phyloP scores from a whole-genome alignment of 2,113 vertebrate genomes.

The Bettongia penicillata region DNA sequence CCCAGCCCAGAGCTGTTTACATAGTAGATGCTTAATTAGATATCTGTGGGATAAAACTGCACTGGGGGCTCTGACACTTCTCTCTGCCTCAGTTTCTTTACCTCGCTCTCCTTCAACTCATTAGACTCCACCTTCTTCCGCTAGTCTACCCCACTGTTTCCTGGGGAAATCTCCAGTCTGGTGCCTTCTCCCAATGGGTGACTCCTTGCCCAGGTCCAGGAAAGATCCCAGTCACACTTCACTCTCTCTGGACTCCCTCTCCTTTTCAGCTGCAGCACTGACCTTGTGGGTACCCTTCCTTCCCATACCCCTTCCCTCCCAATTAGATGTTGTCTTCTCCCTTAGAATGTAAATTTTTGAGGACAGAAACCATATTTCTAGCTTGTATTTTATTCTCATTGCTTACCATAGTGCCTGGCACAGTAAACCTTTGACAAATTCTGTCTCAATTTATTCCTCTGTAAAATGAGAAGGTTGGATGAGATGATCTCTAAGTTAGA shows the following conservation, averaged over 20 bases:
- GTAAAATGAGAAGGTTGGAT: background rate
- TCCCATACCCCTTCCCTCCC: too few species aligned
- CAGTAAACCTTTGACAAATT: background rate
- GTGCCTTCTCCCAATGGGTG: background rate
- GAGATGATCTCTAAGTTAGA: background rate
- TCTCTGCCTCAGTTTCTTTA: background rate
- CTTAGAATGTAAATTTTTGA: background rate
- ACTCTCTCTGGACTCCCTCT: background rate
- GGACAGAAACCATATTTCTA: background rate
- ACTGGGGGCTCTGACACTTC: background rate
- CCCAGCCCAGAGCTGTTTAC: background rate
- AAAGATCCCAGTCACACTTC: background rate
- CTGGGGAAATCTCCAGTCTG: background rate
- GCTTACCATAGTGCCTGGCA: background rate
- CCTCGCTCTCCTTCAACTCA: too few species aligned
- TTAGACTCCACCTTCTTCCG: too few species aligned
- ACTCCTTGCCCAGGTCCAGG: background rate
- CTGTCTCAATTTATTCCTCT: conserved; percentile 14
- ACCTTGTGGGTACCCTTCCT: background rate
- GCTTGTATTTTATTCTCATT: background rate
- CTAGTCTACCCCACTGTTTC: background rate
- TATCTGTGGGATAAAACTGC: background rate
- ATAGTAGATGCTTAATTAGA: background rate
- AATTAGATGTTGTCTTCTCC: background rate
- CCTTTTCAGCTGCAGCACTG: background rate